Base-by-base conservation (phyloP, 2,113 vertebrate species). In the Phocoena sinus region DNA sequence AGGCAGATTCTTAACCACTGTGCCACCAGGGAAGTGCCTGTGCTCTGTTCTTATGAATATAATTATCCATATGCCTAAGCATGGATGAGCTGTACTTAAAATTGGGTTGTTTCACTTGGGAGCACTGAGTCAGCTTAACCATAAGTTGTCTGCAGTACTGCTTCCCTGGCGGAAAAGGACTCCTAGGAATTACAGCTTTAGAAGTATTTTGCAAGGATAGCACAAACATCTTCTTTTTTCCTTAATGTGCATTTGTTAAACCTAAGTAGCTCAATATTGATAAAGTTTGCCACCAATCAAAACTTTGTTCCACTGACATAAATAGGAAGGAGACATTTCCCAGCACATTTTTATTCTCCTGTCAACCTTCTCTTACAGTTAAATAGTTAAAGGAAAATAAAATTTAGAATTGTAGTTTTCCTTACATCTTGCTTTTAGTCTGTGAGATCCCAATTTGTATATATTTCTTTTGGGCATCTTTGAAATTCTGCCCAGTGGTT, bases 101-200 rank as follows among this genome's bases (percentile, higher is more conserved):
- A 44, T 85, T 77, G 77, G 94, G 38, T 92, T 87, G 60, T 91
- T 87, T 96, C 4, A 92, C 70, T 53, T 65, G 1, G 0, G 97
- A 91, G 44, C 71, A 73, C 88, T 91, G 97, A 97, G 97, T 98
- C 91, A 97, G 96, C 90, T 84, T 2, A 0, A 91, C 0, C 0
- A 91, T 81, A 41, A 79, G 60, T 76, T 97, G 73, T 81, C 81
- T 92, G 94, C 86, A 91, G 74, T 0, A 0, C 20, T 89, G 47
- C 85, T 96, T 97, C 85, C 88, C 70, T 71, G 53, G 94, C 5
- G 28, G n/a, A 21, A 56, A 81, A 81, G 36, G 18, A 25, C 63
- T 97, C n/a, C 86, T 80, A 80, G 97, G 89, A 97, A 91, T 97
- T 97, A 84, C 17, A 1, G 50, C 68, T 95, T 95, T 63, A 94